Percentiles rank a stretch among this genome's conserved stretches.
Evolutionary conservation across 2,888 invertebrate genomes (phyloP).

Genomic region (Crematogaster levior): DNA sequence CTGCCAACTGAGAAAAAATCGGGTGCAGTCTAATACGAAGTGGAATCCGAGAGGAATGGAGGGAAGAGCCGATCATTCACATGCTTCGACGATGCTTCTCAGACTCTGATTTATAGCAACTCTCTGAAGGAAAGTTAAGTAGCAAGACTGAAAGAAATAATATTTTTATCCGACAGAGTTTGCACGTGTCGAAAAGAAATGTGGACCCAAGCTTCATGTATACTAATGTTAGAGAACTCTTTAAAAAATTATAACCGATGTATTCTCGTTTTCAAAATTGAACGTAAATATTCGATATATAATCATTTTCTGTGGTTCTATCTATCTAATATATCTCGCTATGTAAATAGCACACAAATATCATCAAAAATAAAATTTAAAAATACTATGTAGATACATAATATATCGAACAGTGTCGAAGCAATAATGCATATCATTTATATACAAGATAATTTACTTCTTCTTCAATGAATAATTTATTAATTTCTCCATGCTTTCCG

Average conservation of each 20-base stretch:
- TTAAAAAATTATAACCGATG: not conserved
- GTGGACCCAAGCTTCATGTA: not conserved
- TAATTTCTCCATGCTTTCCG: not conserved
- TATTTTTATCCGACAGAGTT: slow-evolving; percentile 14
- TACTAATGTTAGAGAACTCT: not conserved
- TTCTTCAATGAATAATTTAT: not conserved
- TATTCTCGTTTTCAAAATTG: not conserved
- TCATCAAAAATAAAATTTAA: not conserved
- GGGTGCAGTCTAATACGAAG: slow-evolving; percentile 61
- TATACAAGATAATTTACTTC: not conserved
- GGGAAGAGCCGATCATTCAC: slow-evolving; percentile 41
- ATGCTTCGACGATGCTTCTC: slow-evolving; percentile 32
- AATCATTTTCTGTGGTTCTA: not conserved
- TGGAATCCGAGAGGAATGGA: slow-evolving; percentile 59
- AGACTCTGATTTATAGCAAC: slow-evolving; percentile 20
- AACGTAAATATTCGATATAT: not conserved
- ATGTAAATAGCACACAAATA: not conserved
- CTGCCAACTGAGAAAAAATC: slow-evolving; percentile 55
- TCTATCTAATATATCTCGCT: not conserved
- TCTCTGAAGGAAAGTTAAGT: slow-evolving; percentile 7
- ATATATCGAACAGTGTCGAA: not conserved
- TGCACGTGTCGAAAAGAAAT: slow-evolving; percentile 16
- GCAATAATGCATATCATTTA: not conserved
- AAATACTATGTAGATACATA: not conserved
- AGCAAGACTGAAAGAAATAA: slow-evolving; percentile 6